Conservation (phyloP, 2,797 vertebrate genomes). For the Fratercula arctica region DNA sequence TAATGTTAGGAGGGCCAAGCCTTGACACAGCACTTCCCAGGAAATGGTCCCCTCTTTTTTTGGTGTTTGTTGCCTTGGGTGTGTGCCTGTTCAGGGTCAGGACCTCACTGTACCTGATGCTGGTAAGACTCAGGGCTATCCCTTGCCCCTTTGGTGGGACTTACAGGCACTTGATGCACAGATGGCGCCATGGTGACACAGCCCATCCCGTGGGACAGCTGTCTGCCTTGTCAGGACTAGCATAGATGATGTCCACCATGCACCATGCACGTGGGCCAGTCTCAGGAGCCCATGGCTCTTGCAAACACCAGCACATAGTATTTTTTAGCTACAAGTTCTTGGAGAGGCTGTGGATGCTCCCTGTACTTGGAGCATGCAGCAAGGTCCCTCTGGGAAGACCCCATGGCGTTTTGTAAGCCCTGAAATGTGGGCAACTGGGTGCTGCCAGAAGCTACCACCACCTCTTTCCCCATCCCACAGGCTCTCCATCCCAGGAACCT, state of each 20-base stretch:
- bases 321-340: neutral
- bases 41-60: neutral
- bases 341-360: neutral
- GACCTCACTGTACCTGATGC: neutral
- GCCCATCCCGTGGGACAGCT: neutral
- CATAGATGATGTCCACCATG: neutral
- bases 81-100: neutral
- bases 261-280: neutral
- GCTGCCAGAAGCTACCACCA: neutral
- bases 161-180: neutral
- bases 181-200: accelerated
- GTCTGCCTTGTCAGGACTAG: neutral
- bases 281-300: neutral
- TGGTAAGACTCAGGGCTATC: neutral
- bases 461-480: neutral
- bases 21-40: neutral
- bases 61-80: neutral
- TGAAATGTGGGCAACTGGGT: accelerated
- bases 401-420: neutral
- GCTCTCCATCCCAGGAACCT: neutral
- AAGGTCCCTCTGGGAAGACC: neutral
- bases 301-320: neutral
- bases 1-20: neutral
- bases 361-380: neutral
- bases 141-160: neutral